Conservation (phyloP, 1,140 invertebrate species). For the Saxidomus purpurata region DNA sequence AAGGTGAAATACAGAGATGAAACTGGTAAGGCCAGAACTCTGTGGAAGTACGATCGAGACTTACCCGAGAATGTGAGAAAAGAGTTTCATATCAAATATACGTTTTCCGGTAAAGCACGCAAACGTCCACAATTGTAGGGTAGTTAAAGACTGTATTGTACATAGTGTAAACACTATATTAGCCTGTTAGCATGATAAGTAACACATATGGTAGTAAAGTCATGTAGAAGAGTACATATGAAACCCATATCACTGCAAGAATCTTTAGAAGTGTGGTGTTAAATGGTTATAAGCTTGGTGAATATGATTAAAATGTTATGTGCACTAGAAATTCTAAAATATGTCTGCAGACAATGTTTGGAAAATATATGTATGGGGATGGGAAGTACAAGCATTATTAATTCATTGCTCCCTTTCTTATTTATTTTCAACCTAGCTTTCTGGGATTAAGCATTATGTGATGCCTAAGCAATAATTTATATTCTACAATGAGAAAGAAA, state of each 20-base stretch:
- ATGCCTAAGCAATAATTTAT: too few species aligned
- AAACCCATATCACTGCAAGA: not conserved
- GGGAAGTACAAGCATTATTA: too few species aligned
- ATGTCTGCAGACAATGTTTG: too few species aligned
- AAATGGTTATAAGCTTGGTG: not conserved
- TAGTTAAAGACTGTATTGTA: not conserved
- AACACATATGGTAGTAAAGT: not conserved
- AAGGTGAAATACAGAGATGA: conserved; percentile 10
- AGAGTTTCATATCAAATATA: conserved; percentile 34
- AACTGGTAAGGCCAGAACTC: not conserved
- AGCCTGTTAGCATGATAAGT: too few species aligned
- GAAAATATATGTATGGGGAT: too few species aligned
- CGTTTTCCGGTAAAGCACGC: conserved; percentile 19
- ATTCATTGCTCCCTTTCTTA: too few species aligned
- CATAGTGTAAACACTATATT: too few species aligned
- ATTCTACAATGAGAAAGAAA: too few species aligned
- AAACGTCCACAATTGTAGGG: conserved; percentile 20
- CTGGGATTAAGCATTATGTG: too few species aligned
- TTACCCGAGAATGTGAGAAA: conserved; percentile 21
- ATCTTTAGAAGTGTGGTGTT: not conserved
- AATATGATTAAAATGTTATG: too few species aligned
- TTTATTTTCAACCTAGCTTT: too few species aligned
- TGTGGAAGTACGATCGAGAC: not conserved
- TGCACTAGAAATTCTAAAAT: too few species aligned
- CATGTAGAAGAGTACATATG: not conserved